These are phyloP conservation scores for Cydia splendana DNA, from an alignment of 1,140 invertebrate species.

Conservation along the genomic window DNA sequence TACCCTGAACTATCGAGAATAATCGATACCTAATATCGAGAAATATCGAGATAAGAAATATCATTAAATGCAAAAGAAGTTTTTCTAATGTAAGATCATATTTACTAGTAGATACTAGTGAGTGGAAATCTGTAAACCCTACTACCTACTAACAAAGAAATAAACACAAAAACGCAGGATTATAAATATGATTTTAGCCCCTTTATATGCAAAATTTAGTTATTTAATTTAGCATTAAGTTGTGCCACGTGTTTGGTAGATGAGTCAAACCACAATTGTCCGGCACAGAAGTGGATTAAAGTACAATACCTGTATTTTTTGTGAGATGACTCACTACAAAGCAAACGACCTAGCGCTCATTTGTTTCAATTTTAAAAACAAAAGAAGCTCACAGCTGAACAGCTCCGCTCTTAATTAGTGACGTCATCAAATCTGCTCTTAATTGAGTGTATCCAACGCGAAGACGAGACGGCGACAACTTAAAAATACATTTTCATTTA, in stretches of 20 bases:
- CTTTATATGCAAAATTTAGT: too few species aligned
- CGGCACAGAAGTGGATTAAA: neutral
- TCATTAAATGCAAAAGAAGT: too few species aligned
- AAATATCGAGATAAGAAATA: too few species aligned
- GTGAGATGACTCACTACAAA: constrained; percentile 1
- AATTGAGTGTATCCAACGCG: constrained; percentile 48
- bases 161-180: too few species aligned
- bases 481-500: constrained; percentile 64
- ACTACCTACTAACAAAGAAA: too few species aligned
- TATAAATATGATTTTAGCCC: too few species aligned
- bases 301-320: neutral
- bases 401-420: constrained; percentile 39
- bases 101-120: too few species aligned
- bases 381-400: constrained; percentile 21
- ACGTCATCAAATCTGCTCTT: constrained; percentile 46
- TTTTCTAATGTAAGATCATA: too few species aligned
- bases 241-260: neutral
- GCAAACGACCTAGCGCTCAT: neutral
- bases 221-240: too few species aligned
- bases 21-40: too few species aligned
- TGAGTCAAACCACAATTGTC: neutral
- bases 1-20: too few species aligned
- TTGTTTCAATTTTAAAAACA: constrained; percentile 24
- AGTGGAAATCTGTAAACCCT: too few species aligned
- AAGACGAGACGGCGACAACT: constrained; percentile 56